phyloP scores from a whole-genome alignment of 2,888 invertebrate genomes.

The Salpingus planirostris region DNA sequence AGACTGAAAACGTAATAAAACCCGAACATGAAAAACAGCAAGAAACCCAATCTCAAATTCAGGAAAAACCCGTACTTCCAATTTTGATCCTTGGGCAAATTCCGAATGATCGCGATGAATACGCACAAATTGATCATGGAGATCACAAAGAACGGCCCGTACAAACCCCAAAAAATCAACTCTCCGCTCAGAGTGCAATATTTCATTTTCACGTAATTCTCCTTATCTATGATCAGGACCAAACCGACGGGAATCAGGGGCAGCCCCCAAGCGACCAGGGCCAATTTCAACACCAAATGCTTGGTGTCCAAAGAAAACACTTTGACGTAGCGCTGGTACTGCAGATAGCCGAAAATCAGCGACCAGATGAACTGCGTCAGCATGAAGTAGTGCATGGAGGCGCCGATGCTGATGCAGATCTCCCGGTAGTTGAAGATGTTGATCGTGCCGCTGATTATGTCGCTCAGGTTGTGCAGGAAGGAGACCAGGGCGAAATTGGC shows the following conservation, averaged over 20 bases:
- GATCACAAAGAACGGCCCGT: too few species aligned
- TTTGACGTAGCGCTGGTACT: constrained; percentile 53
- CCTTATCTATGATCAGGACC: constrained; percentile 40
- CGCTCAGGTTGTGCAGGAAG: constrained; percentile 39
- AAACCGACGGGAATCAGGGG: constrained; percentile 45
- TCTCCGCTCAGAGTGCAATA: constrained; percentile 49
- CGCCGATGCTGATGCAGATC: constrained; percentile 48
- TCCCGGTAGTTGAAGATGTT: constrained; percentile 36
- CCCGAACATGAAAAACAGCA: neutral
- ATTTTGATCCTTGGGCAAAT: neutral
- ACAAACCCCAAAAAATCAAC: too few species aligned
- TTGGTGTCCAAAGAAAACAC: constrained; percentile 50
- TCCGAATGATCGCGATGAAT: constrained; percentile 48
- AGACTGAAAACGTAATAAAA: neutral
- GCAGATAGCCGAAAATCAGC: constrained; percentile 55
- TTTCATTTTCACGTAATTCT: constrained; percentile 38
- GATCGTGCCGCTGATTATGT: constrained; percentile 36
- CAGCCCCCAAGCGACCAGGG: constrained; percentile 51
- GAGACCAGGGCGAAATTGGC: constrained; percentile 45
- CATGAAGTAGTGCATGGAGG: constrained; percentile 52
- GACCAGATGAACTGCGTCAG: constrained; percentile 61
- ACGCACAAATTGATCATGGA: constrained; percentile 35
- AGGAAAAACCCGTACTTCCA: neutral
- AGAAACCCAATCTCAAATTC: neutral
- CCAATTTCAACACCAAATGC: constrained; percentile 49